These are phyloP conservation scores for Neopipo cinnamomea DNA, from an alignment of 2,113 vertebrate genomes.

Conservation along the genomic window DNA sequence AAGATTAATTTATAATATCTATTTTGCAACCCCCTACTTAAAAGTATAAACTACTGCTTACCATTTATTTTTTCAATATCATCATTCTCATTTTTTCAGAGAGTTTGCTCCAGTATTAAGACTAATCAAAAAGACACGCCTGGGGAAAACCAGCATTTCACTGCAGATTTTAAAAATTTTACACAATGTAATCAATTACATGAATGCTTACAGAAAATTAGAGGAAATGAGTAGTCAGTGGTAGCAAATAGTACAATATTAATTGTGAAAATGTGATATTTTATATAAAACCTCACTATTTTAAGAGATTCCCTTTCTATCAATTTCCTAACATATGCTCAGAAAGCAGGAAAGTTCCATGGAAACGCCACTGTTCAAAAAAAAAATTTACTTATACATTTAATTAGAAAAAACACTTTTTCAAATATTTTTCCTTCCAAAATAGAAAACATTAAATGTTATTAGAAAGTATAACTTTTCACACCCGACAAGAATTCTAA, in stretches of 20 bases:
- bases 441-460: not conserved
- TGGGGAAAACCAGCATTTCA: not conserved
- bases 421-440: not conserved
- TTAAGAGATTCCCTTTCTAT: not conserved
- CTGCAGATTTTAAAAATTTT: not conserved
- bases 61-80: not conserved
- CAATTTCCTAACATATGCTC: not conserved
- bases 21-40: not conserved
- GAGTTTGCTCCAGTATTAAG: not conserved
- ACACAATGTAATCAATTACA: not conserved
- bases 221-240: not conserved
- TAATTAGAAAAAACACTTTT: not conserved
- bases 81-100: not conserved
- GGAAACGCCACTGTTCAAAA: not conserved
- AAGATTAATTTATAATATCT: not conserved
- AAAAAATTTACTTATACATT: not conserved
- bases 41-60: not conserved
- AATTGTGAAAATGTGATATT: not conserved
- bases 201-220: not conserved
- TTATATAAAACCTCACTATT: not conserved
- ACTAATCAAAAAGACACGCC: not conserved
- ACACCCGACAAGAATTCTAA: not conserved
- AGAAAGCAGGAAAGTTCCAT: not conserved
- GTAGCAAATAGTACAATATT: not conserved
- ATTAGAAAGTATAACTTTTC: not conserved